Conservation (phyloP, 2,888 invertebrate genomes). For the Glaucopsyche alexis region DNA sequence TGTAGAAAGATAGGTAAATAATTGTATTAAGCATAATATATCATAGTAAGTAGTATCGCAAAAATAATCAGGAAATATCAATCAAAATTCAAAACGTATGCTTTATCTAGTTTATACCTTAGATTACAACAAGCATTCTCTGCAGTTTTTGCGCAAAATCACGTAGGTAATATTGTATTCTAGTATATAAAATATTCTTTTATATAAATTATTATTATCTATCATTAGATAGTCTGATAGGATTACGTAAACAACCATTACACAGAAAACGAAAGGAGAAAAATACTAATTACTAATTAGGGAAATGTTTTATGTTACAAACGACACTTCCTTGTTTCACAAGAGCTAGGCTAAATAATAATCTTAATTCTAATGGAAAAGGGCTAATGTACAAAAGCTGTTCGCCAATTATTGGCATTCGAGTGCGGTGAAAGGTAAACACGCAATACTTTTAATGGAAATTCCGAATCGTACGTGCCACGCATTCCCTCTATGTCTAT, state of each 20-base stretch:
- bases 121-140: not conserved
- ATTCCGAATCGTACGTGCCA: constrained; percentile 16
- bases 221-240: not conserved
- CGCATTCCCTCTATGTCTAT: constrained; percentile 19
- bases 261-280: not conserved
- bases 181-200: not conserved
- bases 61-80: not conserved
- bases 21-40: no score
- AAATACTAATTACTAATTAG: not conserved
- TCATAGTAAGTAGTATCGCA: not conserved
- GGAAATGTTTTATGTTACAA: not conserved
- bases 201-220: not conserved
- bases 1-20: no score
- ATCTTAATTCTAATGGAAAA: constrained; percentile 15
- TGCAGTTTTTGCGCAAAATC: not conserved
- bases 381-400: constrained; percentile 6
- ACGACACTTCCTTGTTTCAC: not conserved
- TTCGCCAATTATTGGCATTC: constrained; percentile 19
- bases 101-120: not conserved
- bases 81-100: not conserved
- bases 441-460: constrained; percentile 27
- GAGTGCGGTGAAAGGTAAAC: constrained; percentile 22
- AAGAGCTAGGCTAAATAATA: not conserved
- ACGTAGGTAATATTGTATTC: not conserved
- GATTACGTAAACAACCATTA: not conserved